Evolutionary conservation across 2,888 invertebrate species (phyloP).

Genomic region (Calliscelio sp.): DNA sequence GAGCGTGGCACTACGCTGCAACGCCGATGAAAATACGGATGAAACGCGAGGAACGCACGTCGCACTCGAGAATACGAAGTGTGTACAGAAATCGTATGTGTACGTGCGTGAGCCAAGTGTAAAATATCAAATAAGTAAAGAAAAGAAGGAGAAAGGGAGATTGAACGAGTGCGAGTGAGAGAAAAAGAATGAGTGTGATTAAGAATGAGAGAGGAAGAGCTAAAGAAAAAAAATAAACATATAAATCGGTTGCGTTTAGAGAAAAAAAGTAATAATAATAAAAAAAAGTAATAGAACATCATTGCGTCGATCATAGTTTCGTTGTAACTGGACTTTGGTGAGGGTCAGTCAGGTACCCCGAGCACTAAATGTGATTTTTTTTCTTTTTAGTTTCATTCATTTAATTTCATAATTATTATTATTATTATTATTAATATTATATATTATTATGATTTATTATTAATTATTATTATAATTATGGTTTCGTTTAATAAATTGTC

Average conservation of each 20-base stretch:
- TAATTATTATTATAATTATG: constrained; percentile 83
- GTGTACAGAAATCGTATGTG: constrained; percentile 54
- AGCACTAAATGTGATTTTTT: constrained; percentile 84
- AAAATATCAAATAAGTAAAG: constrained; percentile 55
- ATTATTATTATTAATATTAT: constrained; percentile 78
- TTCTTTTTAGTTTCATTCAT: constrained; percentile 80
- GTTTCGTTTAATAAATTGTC: constrained; percentile 85
- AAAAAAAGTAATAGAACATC: constrained; percentile 26
- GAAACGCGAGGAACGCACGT: constrained; percentile 48
- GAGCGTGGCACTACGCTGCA: constrained; percentile 54
- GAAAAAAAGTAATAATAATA: background rate
- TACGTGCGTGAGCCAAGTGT: constrained; percentile 61
- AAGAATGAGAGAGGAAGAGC: constrained; percentile 32
- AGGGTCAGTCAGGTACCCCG: constrained; percentile 80
- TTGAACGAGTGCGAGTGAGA: constrained; percentile 36
- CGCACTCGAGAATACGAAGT: constrained; percentile 56
- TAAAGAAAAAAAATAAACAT: constrained; percentile 31
- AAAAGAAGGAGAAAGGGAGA: background rate
- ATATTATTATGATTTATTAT: constrained; percentile 77
- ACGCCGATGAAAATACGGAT: constrained; percentile 51
- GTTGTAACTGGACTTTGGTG: constrained; percentile 73
- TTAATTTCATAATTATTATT: constrained; percentile 77
- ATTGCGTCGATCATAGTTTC: constrained; percentile 71
- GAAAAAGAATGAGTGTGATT: constrained; percentile 38
- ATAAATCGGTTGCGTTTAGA: constrained; percentile 53